phyloP scores from a whole-genome alignment of 1,140 invertebrate genomes.

The Eriosoma lanigerum region DNA sequence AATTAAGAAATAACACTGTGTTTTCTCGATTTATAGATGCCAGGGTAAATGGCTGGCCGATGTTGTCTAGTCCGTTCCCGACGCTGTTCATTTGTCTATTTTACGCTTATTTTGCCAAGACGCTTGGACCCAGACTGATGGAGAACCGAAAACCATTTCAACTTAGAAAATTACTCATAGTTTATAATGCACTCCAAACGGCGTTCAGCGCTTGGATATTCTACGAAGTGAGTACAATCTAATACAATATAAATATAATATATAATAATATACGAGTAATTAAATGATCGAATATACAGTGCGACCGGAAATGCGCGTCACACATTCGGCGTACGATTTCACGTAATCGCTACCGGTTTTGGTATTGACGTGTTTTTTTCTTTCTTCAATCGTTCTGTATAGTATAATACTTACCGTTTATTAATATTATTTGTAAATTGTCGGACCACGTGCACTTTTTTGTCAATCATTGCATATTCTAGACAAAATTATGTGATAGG shows the following conservation, averaged over 20 bases:
- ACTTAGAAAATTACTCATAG: constrained; percentile 75
- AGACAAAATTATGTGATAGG: constrained; percentile 12
- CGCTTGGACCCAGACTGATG: constrained; percentile 84
- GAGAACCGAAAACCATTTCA: constrained; percentile 86
- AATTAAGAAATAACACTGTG: background rate
- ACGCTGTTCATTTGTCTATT: constrained; percentile 80
- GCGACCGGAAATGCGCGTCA: too few relatives aligned
- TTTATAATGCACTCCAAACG: constrained; percentile 88
- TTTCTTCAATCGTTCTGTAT: too few relatives aligned
- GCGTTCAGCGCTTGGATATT: constrained; percentile 89
- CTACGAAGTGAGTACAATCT: constrained; percentile 75
- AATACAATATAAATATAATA: too few relatives aligned
- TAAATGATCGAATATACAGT: too few relatives aligned
- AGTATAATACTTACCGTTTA: too few relatives aligned
- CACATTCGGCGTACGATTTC: too few relatives aligned
- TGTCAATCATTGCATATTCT: background rate
- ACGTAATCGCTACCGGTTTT: too few relatives aligned
- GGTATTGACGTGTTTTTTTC: too few relatives aligned
- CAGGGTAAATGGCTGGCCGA: constrained; percentile 83
- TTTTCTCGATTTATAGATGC: constrained; percentile 68
- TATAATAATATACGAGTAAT: too few relatives aligned
- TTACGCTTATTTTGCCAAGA: constrained; percentile 82
- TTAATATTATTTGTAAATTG: background rate
- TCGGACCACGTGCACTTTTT: constrained; percentile 5
- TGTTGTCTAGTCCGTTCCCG: constrained; percentile 89